Conservation (phyloP, 2,888 invertebrate species). For the Zootermopsis nevadensis region DNA sequence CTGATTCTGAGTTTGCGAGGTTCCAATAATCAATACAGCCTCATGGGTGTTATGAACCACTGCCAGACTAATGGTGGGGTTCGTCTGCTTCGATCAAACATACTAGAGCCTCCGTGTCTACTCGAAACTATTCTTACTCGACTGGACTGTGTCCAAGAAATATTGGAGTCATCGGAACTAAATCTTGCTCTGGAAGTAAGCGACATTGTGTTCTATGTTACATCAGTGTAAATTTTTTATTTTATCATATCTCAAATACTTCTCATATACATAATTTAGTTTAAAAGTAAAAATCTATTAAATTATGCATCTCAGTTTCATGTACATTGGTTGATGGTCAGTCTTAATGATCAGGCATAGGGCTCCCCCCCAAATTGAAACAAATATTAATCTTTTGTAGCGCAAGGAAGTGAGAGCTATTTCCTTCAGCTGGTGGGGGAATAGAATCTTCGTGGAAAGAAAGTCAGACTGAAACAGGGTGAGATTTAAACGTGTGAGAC, state of each 20-base stretch:
- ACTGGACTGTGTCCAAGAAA: conserved; percentile 80
- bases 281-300: too few species aligned
- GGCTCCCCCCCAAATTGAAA: too few species aligned
- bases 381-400: too few species aligned
- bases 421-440: too few species aligned
- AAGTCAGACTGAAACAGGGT: too few species aligned
- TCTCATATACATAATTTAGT: too few species aligned
- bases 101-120: conserved; percentile 83
- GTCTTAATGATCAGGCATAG: too few species aligned
- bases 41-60: conserved; percentile 75
- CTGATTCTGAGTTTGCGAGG: conserved; percentile 68
- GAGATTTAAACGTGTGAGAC: too few species aligned
- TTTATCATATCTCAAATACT: not conserved
- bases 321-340: too few species aligned
- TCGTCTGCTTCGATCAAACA: conserved; percentile 80
- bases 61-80: conserved; percentile 81
- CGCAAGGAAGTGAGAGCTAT: too few species aligned
- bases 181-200: conserved; percentile 73
- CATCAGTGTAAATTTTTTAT: not conserved
- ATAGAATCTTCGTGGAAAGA: too few species aligned
- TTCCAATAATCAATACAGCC: conserved; percentile 64
- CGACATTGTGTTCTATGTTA: not conserved
- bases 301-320: too few species aligned
- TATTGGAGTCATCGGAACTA: conserved; percentile 75
- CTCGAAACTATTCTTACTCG: conserved; percentile 74